Percentiles rank a stretch among this genome's conserved stretches.
phyloP scores from a whole-genome alignment of 2,888 invertebrate species.

The Rhaphigaster nebulosa region DNA sequence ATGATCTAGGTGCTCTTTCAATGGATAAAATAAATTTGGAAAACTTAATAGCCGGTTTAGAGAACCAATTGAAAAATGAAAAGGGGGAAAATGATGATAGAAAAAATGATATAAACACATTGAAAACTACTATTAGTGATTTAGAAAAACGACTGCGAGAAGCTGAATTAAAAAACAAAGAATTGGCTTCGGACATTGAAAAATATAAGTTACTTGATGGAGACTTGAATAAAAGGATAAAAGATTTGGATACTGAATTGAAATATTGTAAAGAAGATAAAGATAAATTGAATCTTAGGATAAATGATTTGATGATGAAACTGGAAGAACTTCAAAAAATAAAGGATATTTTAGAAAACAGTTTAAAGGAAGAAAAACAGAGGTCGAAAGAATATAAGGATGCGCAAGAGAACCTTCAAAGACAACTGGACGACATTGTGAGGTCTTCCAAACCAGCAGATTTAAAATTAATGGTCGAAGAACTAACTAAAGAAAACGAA shows the following conservation, averaged over 20 bases:
- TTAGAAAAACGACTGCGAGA: conserved; percentile 48
- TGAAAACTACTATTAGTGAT: conserved; percentile 52
- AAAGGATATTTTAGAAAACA: background rate
- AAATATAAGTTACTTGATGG: conserved; percentile 6
- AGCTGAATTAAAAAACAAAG: conserved; percentile 12
- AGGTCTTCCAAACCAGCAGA: background rate
- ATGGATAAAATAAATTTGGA: conserved; percentile 58
- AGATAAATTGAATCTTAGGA: conserved; percentile 12
- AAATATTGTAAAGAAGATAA: background rate
- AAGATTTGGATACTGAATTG: conserved; percentile 8
- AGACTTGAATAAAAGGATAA: conserved; percentile 12
- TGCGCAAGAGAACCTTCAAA: conserved; percentile 25
- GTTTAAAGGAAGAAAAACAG: conserved; percentile 47
- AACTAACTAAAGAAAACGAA: conserved; percentile 57
- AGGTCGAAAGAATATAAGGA: conserved; percentile 20
- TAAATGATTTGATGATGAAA: conserved; percentile 19
- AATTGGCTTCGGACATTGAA: conserved; percentile 12
- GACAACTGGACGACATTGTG: conserved; percentile 27
- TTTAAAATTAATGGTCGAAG: conserved; percentile 38
- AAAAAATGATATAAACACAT: conserved; percentile 58
- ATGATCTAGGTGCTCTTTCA: conserved; percentile 19
- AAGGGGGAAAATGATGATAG: conserved; percentile 41
- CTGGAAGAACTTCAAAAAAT: conserved; percentile 15
- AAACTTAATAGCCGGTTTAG: conserved; percentile 55
- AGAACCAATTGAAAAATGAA: conserved; percentile 58